These are phyloP conservation scores for Sapayoa aenigma DNA, from an alignment of 2,113 vertebrate genomes.

Conservation along the genomic window DNA sequence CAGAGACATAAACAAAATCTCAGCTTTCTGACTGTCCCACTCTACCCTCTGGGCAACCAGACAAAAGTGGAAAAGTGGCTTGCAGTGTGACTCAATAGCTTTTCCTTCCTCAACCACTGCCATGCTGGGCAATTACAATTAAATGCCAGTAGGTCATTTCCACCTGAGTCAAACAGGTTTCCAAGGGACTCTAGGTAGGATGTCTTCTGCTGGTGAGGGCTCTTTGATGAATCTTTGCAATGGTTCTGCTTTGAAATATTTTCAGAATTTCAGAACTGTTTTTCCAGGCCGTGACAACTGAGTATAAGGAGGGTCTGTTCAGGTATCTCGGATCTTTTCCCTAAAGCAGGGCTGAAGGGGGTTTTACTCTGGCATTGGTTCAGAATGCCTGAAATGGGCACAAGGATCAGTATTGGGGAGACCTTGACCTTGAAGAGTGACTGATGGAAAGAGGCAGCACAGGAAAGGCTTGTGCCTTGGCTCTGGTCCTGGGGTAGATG, in stretches of 20 bases:
- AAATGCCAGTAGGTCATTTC: conserved; percentile 24
- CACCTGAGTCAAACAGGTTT: conserved; percentile 12
- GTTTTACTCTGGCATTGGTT: not conserved
- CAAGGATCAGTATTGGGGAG: not conserved
- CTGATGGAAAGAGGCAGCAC: not conserved
- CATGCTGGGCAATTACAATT: conserved; percentile 10
- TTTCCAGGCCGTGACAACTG: not conserved
- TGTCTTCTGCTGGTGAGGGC: not conserved
- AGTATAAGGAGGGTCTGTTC: not conserved
- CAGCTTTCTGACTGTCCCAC: conserved; percentile 10
- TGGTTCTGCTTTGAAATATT: not conserved
- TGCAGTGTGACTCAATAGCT: conserved; percentile 37
- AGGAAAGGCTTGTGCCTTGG: not conserved
- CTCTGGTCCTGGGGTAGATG: not conserved
- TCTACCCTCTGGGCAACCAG: conserved; percentile 34
- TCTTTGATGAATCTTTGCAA: not conserved
- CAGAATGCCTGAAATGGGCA: not conserved
- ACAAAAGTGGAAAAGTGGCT: conserved; percentile 33
- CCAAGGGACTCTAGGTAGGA: not conserved
- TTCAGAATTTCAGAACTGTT: not conserved
- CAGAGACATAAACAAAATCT: not conserved
- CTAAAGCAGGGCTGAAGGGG: not conserved
- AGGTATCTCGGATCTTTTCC: not conserved
- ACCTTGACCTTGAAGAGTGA: not conserved
- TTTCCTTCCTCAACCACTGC: conserved; percentile 41